Evolutionary conservation across 2,113 vertebrate species (phyloP), one percentile per base, ranked within the genome.

Genomic region (Tachysurus fulvidraco): DNA sequence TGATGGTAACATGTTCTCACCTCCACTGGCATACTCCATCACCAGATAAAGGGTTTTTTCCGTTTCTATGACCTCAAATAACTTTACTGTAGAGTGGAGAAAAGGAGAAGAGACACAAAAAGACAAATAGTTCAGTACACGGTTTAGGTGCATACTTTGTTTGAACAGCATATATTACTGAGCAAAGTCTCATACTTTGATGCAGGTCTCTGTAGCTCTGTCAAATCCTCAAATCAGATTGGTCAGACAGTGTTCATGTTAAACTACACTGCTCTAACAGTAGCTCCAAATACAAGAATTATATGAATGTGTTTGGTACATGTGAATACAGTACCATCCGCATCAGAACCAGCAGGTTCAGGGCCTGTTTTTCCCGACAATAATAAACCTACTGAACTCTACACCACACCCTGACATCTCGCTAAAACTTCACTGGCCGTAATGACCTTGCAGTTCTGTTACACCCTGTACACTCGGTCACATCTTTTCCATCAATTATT

Each of bases 41-140:
- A 97, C 95, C 93, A 97, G 94, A 92, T 97, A 97, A 83, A 97
- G 96, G 55, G 96, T 97, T 94, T 97, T 97, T 92, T 97, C 96
- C 36, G 96, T 97, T 94, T 97, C 96, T 90, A 97, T 97, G 87
- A 97, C 96, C 95, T 97, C 96, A 91, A 97, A 97, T 90, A 97
- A 94, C 89, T 97, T 97, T 92, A 97, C 96, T 97, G 88, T 23
- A 84, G 91, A 91, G 21, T 28, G 4, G 83, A 69, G 59, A 92
- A 23, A 90, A 83, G 23, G 82, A 90, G 64, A 23, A 36, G 25
- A 80, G 59, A 82, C 62, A 65, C 21, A 85, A 46, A 76, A 12
- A 86, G 16, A 69, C 36, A 74, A 46, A 88, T 25, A 69, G 17
- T 59, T 69, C 8, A 59, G 25, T 30, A 12, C 21, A 60, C 55